Evolutionary conservation across 2,113 vertebrate genomes (phyloP).

Genomic region (Myiozetetes cayanensis): DNA sequence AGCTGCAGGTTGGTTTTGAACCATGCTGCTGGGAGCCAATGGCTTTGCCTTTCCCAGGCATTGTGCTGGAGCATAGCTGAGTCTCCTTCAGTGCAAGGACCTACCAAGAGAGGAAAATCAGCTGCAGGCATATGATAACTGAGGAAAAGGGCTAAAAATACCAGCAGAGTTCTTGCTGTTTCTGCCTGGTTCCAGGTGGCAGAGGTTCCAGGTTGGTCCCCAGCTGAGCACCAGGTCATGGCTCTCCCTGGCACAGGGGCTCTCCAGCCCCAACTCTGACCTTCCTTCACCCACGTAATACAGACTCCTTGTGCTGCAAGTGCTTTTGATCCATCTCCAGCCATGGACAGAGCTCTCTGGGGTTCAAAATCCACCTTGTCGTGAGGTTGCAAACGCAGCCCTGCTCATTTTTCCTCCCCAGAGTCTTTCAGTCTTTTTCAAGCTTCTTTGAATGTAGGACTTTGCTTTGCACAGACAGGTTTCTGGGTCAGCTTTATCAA

Average conservation of each 20-base stretch:
- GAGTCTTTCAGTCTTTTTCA: not conserved
- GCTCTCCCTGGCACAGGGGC: not conserved
- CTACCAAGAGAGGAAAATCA: not conserved
- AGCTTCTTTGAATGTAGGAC: not conserved
- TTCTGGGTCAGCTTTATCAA: conserved; percentile 17
- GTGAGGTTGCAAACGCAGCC: not conserved
- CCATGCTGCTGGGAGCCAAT: accelerated
- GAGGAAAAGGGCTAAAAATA: not conserved
- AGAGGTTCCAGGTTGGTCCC: not conserved
- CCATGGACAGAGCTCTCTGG: not conserved
- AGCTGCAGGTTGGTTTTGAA: not conserved
- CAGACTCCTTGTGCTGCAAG: not conserved
- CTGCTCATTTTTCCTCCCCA: not conserved
- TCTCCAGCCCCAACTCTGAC: not conserved
- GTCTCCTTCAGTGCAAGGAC: accelerated
- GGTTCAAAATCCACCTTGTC: not conserved
- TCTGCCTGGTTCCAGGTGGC: not conserved
- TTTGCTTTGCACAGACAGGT: not conserved
- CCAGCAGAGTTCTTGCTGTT: not conserved
- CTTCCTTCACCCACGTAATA: accelerated
- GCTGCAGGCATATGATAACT: accelerated
- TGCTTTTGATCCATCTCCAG: not conserved
- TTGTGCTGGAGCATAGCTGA: not conserved
- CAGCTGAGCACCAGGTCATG: not conserved
- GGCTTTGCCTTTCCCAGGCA: not conserved